phyloP scores from a whole-genome alignment of 2,888 invertebrate species.

The Lycophotia porphyrea region DNA sequence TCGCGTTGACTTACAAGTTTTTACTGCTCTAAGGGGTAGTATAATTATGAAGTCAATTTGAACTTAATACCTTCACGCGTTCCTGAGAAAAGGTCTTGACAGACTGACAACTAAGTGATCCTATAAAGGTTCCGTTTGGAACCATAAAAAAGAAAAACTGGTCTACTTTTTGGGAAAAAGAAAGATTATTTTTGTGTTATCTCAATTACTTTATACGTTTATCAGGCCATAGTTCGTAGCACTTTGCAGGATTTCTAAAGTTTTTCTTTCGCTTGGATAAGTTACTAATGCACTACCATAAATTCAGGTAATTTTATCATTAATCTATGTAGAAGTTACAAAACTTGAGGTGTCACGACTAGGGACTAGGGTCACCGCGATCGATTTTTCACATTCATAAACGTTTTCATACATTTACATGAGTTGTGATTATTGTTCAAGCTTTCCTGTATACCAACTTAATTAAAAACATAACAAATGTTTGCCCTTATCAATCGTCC shows the following conservation, averaged over 20 bases:
- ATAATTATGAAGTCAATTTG: too few relatives aligned
- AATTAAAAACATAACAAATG: constrained; percentile 12
- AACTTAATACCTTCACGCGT: too few relatives aligned
- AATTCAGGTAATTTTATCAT: constrained; percentile 20
- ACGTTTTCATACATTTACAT: constrained; percentile 1
- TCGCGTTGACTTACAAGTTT: too few relatives aligned
- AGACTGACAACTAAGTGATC: too few relatives aligned
- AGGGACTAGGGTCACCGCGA: not conserved
- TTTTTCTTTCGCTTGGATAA: constrained; percentile 11
- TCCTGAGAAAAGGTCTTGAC: too few relatives aligned
- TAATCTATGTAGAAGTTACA: not conserved
- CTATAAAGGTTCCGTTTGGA: too few relatives aligned
- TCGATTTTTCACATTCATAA: not conserved
- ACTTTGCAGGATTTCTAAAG: not conserved
- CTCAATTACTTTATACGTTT: not conserved
- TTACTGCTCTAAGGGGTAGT: too few relatives aligned
- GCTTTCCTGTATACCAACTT: not conserved
- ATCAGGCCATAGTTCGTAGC: not conserved
- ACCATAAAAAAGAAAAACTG: not conserved
- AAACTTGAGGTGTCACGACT: not conserved
- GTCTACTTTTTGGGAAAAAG: not conserved
- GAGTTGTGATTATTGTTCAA: not conserved
- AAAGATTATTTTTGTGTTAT: not conserved
- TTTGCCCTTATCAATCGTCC: constrained; percentile 12
- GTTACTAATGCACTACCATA: constrained; percentile 17